phyloP scores from a whole-genome alignment of 1,140 invertebrate species.

The Pentalonia nigronervosa region DNA sequence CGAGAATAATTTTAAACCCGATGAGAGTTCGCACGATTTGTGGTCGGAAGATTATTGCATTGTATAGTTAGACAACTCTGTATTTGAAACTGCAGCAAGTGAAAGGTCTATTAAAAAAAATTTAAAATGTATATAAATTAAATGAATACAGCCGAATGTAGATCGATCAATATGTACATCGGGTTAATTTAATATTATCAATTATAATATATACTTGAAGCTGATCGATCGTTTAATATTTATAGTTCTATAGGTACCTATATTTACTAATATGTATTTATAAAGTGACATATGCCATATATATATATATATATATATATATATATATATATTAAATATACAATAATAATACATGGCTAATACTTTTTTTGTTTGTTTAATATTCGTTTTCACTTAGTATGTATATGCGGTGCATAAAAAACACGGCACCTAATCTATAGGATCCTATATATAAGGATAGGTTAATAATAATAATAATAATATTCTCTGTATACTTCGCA shows the following conservation, averaged over 20 bases:
- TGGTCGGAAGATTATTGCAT: background rate
- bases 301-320: too few species aligned
- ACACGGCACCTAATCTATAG: background rate
- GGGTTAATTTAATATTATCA: background rate
- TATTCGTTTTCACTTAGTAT: slow-evolving; percentile 11
- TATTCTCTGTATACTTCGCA: background rate
- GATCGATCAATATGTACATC: background rate
- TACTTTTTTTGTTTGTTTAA: slow-evolving; percentile 51
- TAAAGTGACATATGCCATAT: background rate
- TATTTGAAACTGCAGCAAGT: background rate
- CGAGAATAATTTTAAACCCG: background rate
- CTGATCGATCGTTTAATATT: slow-evolving; percentile 33
- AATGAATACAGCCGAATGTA: background rate
- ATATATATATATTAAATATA: too few species aligned
- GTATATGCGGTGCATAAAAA: background rate
- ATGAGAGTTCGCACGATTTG: background rate
- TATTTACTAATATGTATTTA: background rate
- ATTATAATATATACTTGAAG: background rate
- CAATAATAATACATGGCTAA: slow-evolving; percentile 14
- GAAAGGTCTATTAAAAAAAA: background rate
- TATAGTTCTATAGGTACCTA: background rate
- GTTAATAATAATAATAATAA: background rate
- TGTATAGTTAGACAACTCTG: background rate
- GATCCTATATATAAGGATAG: background rate
- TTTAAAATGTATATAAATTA: background rate